Evolutionary conservation across 1,140 invertebrate genomes (phyloP).

Genomic region (Popillia japonica): DNA sequence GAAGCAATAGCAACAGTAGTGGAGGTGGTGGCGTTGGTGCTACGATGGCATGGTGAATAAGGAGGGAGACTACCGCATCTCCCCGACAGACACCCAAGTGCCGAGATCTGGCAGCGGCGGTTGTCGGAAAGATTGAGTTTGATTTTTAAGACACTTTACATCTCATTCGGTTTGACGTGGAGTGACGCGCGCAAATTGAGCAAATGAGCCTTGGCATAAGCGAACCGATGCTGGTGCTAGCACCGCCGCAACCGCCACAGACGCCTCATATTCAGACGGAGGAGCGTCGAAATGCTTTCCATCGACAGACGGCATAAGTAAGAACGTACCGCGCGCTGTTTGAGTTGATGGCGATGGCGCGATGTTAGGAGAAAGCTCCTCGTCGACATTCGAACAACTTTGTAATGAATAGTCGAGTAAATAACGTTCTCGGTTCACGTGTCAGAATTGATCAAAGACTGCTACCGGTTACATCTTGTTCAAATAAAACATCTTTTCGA

Average conservation of each 20-base stretch:
- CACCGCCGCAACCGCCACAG: neutral
- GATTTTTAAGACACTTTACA: conserved; percentile 60
- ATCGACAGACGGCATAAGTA: conserved; percentile 33
- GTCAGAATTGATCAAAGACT: conserved; percentile 33
- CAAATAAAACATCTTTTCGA: neutral
- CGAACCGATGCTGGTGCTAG: neutral
- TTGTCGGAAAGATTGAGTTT: conserved; percentile 57
- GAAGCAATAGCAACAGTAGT: no score
- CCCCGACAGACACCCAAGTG: conserved; percentile 45
- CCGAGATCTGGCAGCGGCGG: conserved; percentile 48
- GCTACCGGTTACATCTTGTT: conserved; percentile 11
- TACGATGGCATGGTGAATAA: neutral
- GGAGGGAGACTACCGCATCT: neutral
- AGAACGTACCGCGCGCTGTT: neutral
- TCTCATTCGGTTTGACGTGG: conserved; percentile 58
- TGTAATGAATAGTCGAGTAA: conserved; percentile 36
- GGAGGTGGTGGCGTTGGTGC: neutral
- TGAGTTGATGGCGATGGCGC: neutral
- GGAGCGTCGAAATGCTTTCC: conserved; percentile 20
- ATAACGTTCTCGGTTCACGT: conserved; percentile 28
- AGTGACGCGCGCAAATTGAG: conserved; percentile 59
- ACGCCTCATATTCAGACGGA: conserved; percentile 11
- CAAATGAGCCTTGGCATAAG: conserved; percentile 57
- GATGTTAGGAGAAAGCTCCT: conserved; percentile 15
- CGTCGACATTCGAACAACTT: conserved; percentile 19